These are phyloP conservation scores for Passer domesticus DNA, from an alignment of 2,113 vertebrate genomes.

Conservation along the genomic window DNA sequence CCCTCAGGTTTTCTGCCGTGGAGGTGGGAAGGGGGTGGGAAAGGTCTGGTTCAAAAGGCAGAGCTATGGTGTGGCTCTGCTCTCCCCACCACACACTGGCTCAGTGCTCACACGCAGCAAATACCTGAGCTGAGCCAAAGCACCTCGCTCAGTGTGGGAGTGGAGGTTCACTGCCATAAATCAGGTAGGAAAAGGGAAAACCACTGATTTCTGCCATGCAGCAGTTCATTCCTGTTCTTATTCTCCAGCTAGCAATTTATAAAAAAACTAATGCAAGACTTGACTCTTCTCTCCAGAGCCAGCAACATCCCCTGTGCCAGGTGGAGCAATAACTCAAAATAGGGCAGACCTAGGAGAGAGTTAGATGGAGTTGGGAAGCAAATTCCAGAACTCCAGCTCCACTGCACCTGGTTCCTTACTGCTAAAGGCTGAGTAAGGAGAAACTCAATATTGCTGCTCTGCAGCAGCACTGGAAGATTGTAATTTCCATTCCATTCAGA, in stretches of 20 bases:
- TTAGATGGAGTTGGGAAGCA: conserved; percentile 59
- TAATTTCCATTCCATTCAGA: conserved; percentile 67
- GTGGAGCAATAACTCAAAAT: conserved; percentile 63
- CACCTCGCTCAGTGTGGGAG: conserved; percentile 20
- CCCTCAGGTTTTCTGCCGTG: background rate
- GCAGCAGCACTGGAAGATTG: conserved; percentile 43
- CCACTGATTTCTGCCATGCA: conserved; percentile 53
- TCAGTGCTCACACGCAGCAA: background rate
- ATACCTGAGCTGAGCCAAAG: conserved; percentile 34
- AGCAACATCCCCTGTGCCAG: conserved; percentile 65
- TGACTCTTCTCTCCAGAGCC: conserved; percentile 60
- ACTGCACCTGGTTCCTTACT: conserved; percentile 52
- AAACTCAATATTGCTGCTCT: conserved; percentile 62
- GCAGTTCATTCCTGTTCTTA: conserved; percentile 70
- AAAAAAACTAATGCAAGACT: conserved; percentile 62
- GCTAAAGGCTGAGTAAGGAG: conserved; percentile 67
- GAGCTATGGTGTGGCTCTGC: background rate
- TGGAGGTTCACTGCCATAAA: conserved; percentile 36
- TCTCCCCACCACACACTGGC: conserved; percentile 35
- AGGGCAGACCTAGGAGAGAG: conserved; percentile 49
- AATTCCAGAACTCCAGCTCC: conserved; percentile 21
- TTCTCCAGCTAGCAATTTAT: conserved; percentile 67
- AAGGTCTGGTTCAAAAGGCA: conserved; percentile 25
- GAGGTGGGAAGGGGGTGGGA: background rate
- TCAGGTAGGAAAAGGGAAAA: conserved; percentile 56